A percentile compares a stretch with the other conserved stretches of the same genome.
phyloP scores from a whole-genome alignment of 2,888 invertebrate genomes.

The Pollenia amentaria region DNA sequence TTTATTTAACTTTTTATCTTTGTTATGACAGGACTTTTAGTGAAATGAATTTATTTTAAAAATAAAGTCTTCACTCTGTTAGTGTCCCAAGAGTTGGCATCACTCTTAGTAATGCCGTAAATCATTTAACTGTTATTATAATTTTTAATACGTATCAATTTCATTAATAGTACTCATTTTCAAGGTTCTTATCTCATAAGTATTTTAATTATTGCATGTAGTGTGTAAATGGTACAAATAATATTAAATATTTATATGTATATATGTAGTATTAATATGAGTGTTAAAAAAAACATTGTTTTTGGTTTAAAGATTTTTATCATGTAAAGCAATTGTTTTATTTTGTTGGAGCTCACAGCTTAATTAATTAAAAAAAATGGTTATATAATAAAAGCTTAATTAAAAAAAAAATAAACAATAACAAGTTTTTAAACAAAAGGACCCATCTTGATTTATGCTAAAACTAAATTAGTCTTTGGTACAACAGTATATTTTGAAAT shows the following conservation, averaged over 20 bases:
- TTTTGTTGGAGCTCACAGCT: constrained; percentile 55
- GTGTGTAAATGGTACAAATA: constrained; percentile 14
- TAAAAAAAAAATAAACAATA: constrained; percentile 47
- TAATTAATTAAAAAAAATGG: constrained; percentile 40
- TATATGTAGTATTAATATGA: constrained; percentile 21
- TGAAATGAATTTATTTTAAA: too few relatives aligned
- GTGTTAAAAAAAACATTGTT: constrained; percentile 13
- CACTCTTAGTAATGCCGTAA: too few relatives aligned
- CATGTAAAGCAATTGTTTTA: constrained; percentile 41
- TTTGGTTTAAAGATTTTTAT: constrained; percentile 27
- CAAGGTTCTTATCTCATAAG: not conserved
- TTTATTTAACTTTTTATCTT: too few relatives aligned
- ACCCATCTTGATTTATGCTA: constrained; percentile 55
- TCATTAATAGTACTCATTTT: constrained; percentile 28
- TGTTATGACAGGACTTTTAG: too few relatives aligned
- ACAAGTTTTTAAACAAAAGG: constrained; percentile 53
- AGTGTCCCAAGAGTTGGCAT: too few relatives aligned
- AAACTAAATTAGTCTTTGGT: constrained; percentile 61
- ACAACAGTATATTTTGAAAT: constrained; percentile 50
- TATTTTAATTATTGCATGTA: not conserved
- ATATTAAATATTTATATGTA: not conserved
- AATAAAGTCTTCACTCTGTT: too few relatives aligned
- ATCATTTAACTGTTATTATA: too few relatives aligned
- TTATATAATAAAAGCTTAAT: constrained; percentile 69
- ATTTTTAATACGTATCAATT: not conserved